Base-by-base conservation (phyloP, 2,113 vertebrate species). In the Ancistrus triradiatus region DNA sequence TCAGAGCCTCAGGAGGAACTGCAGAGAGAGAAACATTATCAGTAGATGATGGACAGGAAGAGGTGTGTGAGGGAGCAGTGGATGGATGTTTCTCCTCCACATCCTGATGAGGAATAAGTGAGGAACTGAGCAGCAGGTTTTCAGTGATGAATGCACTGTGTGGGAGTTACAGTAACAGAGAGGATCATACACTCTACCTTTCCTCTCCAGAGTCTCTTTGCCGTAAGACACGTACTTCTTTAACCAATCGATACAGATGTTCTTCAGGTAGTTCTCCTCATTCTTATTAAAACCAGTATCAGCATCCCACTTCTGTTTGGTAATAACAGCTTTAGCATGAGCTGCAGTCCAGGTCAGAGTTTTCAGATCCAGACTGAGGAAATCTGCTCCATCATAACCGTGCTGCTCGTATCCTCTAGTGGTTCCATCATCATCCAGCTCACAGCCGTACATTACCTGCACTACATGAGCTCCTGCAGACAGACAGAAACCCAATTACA, bases 321-420 rank as follows among this genome's bases (percentile, higher is more conserved):
- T 59, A 25, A 17, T 17, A 15, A 18, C 8, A 25, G 53, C 35
- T 40, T 40, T 5, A 14, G 9, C 7, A 27, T 17, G 27, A 0
- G n/a, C 22, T 18, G 38, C 37, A 28, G 8, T 44, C 3, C 4
- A 59, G n/a, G 40, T 59, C 2, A 7, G 9, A 28, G 22, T 58
- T 24, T 18, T 28, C 38, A 58, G 19, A 42, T 58, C 22, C 35
- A 58, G 21, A 58, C 35, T 58, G 55, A 58, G 5, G 37, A 25
- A 58, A 25, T 43, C 55, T 27, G 42, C 22, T 58, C 38, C 55
- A 43, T 58, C 55, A 43, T 58, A 58, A 28, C 55, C 24, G 1
- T 13, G 9, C n/a, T 58, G 19, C 0, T 1, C 6, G 25, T 51
- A 31, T 17, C 48, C 48, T 50, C 24, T 28, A 22, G 10, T 47